Conservation (phyloP, 2,797 vertebrate genomes). For the Molossus alvarezi region DNA sequence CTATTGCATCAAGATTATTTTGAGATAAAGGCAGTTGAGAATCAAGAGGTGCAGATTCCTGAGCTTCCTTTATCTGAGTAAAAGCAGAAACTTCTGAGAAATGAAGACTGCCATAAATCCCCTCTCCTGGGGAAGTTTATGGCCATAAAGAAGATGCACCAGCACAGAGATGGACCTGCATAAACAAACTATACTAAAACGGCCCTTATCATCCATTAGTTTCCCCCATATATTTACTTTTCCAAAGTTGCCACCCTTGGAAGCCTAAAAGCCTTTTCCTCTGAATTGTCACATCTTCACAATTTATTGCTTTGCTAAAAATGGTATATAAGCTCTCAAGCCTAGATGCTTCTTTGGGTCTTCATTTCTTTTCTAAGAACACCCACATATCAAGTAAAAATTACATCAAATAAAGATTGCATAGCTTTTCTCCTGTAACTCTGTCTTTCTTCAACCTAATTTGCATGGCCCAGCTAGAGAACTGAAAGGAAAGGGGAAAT, state of each 20-base stretch:
- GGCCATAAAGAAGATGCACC: background rate
- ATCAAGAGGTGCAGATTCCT: background rate
- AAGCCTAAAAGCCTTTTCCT: background rate
- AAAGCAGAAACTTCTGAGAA: constrained; percentile 12
- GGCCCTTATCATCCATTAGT: background rate
- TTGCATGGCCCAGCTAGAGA: background rate
- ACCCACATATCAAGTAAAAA: background rate
- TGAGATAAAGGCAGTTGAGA: background rate
- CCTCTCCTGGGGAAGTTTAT: background rate
- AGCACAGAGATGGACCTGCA: background rate
- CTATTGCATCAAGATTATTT: background rate
- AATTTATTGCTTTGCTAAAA: background rate
- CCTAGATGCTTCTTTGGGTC: background rate
- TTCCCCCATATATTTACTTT: background rate
- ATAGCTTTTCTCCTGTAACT: background rate
- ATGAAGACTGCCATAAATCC: background rate
- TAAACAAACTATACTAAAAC: background rate
- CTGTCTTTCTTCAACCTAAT: constrained; percentile 28
- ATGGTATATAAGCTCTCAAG: background rate
- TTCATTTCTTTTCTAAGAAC: background rate
- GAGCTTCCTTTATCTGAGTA: background rate
- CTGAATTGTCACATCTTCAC: background rate
- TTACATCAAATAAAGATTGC: background rate
- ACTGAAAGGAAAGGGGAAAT: background rate
- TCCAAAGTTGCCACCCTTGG: background rate